Percentiles rank a stretch among this genome's conserved stretches.
Conservation (phyloP, 2,888 invertebrate genomes). For the Cloeon dipterum region DNA sequence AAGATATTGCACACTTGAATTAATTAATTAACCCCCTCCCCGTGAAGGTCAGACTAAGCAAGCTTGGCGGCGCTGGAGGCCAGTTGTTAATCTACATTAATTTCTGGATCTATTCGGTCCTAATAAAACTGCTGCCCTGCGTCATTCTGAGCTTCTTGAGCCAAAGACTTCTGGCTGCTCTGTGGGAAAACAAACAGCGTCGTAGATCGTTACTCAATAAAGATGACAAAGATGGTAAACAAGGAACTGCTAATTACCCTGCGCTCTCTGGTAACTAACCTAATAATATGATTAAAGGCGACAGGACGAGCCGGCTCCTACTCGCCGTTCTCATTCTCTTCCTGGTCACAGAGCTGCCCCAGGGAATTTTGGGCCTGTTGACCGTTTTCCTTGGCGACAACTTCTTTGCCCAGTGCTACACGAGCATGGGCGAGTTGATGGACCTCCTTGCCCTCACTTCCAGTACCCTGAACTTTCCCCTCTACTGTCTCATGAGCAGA, state of each 20-base stretch:
- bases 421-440: slow-evolving; percentile 21
- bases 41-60: slow-evolving; percentile 13
- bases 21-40: slow-evolving; percentile 5
- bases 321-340: slow-evolving; percentile 23
- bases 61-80: slow-evolving; percentile 12
- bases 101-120: slow-evolving; percentile 25
- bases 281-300: slow-evolving; percentile 6
- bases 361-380: slow-evolving; percentile 35
- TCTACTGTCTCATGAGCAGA: slow-evolving; percentile 28
- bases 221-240: background rate
- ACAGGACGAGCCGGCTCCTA: slow-evolving; percentile 24
- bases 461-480: slow-evolving; percentile 27
- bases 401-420: slow-evolving; percentile 19
- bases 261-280: no score
- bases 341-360: slow-evolving; percentile 23
- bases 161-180: slow-evolving; percentile 13
- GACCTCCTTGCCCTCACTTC: slow-evolving; percentile 26
- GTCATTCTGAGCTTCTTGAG: slow-evolving; percentile 19
- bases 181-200: slow-evolving; percentile 12
- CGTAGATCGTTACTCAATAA: slow-evolving; percentile 11
- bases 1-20: background rate
- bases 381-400: slow-evolving; percentile 33
- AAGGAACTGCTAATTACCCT: no score
- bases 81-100: slow-evolving; percentile 16
- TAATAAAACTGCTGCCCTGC: slow-evolving; percentile 26